Evolutionary conservation across 2,888 invertebrate genomes (phyloP), one percentile per base, ranked within the genome.

Genomic region (Blastobasis lacticolella): DNA sequence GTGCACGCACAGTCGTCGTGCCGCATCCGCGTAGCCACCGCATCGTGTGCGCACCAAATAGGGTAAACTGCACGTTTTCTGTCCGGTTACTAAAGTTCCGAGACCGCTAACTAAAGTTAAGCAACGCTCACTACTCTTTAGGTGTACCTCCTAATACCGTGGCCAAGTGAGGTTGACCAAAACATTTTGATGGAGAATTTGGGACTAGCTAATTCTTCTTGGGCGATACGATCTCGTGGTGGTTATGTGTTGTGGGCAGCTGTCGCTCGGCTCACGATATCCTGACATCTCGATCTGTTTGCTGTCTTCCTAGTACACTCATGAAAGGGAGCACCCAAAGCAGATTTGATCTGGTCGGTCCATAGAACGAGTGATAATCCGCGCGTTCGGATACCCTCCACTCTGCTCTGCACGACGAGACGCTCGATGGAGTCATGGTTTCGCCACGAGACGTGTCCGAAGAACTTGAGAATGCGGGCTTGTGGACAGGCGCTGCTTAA

Each of bases 201-300:
- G 23, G 23, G 23, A 23, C 23, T 23, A 23, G 23, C 3, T 23
- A 23, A 23, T 23, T 23, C 23, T 23, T 23, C 23, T 47, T 40
- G 6, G 40, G 6, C 40, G 40, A 9, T 40, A 55, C 53, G 49
- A 38, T 41, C 55, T 53, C 49, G 42, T 48, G 55, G 36, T 49
- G 60, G 53, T 57, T 62, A 57, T 49, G 45, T 42, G 42, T 6
- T 10, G 42, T 42, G 10, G 7, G 5, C 3, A n/a, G 9, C 5
- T 42, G 42, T 5, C 6, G 4, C 42, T 9, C 10, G 5, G 5
- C 9, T 8, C 9, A 42, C 9, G n/a, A 42, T 9, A 4, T 42
- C 42, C 1, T 10, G n/a, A 4, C 9, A n/a, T 10, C 42, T 42
- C 7, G 5, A 5, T 5, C 9, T 5, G n/a, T 40, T 6, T 6